These are phyloP conservation scores for Spatulosminthurus flaviceps DNA, from an alignment of 2,888 invertebrate species.

Conservation along the genomic window DNA sequence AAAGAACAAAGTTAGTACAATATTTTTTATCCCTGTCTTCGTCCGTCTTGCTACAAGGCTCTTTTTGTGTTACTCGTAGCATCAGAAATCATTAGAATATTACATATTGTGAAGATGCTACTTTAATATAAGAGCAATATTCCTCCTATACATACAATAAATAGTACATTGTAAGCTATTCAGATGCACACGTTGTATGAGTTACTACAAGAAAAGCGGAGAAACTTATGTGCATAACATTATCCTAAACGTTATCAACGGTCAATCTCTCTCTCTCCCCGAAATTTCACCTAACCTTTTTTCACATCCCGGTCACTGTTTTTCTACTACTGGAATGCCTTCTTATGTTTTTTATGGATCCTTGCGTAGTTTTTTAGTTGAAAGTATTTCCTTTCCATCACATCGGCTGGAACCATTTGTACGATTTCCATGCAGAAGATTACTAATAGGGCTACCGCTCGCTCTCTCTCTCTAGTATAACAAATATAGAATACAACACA, in stretches of 20 bases:
- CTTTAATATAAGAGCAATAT: too few species aligned
- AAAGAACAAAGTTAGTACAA: conserved; percentile 26
- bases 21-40: conserved; percentile 30
- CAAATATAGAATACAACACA: too few species aligned
- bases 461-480: too few species aligned
- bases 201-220: too few species aligned
- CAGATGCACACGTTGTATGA: too few species aligned
- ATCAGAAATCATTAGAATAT: too few species aligned
- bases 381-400: conserved; percentile 4
- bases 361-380: not conserved
- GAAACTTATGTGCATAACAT: too few species aligned
- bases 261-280: conserved; percentile 43
- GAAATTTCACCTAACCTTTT: conserved; percentile 32
- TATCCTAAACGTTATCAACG: conserved; percentile 24
- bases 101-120: too few species aligned
- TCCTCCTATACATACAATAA: too few species aligned
- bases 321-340: not conserved
- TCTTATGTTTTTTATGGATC: not conserved
- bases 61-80: too few species aligned
- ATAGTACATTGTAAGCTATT: too few species aligned
- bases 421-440: not conserved
- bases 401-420: not conserved
- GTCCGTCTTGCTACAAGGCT: not conserved
- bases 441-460: too few species aligned
- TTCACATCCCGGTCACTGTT: conserved; percentile 25